Evolutionary conservation across 1,140 invertebrate species (phyloP), one percentile per base, ranked within the genome.

Genomic region (Bemisia tabaci): DNA sequence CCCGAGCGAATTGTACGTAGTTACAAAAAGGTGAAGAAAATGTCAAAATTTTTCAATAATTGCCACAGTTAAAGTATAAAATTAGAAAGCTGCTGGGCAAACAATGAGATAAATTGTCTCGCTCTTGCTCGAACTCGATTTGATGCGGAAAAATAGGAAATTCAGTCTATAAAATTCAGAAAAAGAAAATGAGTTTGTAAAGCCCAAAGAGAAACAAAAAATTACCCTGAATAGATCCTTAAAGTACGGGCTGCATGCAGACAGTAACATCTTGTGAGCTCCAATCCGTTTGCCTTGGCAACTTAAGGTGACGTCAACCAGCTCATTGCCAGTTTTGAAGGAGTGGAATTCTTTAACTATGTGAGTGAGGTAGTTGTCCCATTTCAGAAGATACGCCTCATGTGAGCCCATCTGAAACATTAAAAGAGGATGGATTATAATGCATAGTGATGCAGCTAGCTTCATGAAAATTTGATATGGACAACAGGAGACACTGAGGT

Each of bases 291-390:
- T 84, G 71, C 85, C 85, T 72, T 88, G 87, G 76, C 87, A 88
- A 73, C 86, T 87, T 75, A 90, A 83, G 69, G 87, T 89, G 75
- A 90, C 87, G 80, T 90, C 88, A 73, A 88, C 85, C 78, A 87
- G 87, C 78, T 87, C 85, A 80, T 87, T 85, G 80, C 86, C 85
- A 82, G 85, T 84, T 76, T 85, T 81, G 73, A 88, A 79, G 74
- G 84, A 82, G 79, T 87, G 85, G 79, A 88, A 87, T 79, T 87
- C 85, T 79, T 84, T 85, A 75, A 85, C 87, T 77, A 91, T 88
- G 80, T 90, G 91, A 69, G 87, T 86, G 80, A 90, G 88, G 84
- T 90, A 91, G 82, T 91, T 90, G 82, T 91, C 91, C 90, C 90
- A 92, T 81, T 88, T 85, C 79, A 91, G 33, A 48, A 48, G 33